These are phyloP conservation scores for Leontopithecus rosalia DNA, from an alignment of 2,797 vertebrate genomes.

Conservation along the genomic window DNA sequence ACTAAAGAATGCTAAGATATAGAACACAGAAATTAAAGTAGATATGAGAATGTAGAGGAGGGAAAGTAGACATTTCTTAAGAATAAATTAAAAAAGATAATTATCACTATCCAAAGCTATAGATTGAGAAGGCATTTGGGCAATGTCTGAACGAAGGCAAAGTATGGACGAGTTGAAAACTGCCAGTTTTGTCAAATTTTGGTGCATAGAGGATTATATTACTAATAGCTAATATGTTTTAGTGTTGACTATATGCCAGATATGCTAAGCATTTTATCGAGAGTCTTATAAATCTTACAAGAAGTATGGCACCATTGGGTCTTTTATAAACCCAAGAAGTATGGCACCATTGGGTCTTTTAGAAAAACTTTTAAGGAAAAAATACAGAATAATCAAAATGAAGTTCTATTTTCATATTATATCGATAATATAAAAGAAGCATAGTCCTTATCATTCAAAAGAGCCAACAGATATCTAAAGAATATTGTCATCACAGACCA, in stretches of 20 bases:
- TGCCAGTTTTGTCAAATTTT: background rate
- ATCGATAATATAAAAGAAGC: background rate
- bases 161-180: background rate
- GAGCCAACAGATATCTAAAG: background rate
- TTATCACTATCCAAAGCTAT: background rate
- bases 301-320: background rate
- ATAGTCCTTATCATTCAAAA: background rate
- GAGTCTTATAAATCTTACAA: background rate
- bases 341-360: background rate
- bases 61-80: background rate
- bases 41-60: background rate
- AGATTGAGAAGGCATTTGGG: background rate
- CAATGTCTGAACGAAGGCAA: background rate
- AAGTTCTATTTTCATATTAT: background rate
- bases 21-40: background rate
- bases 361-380: conserved; percentile 17
- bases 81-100: background rate
- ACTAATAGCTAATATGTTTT: background rate
- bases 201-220: background rate
- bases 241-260: background rate
- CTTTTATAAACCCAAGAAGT: background rate
- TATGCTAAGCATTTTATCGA: background rate
- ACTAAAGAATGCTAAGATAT: background rate
- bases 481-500: background rate
- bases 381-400: background rate